These are phyloP conservation scores for Periparus ater DNA, from an alignment of 2,797 vertebrate genomes.

Conservation along the genomic window DNA sequence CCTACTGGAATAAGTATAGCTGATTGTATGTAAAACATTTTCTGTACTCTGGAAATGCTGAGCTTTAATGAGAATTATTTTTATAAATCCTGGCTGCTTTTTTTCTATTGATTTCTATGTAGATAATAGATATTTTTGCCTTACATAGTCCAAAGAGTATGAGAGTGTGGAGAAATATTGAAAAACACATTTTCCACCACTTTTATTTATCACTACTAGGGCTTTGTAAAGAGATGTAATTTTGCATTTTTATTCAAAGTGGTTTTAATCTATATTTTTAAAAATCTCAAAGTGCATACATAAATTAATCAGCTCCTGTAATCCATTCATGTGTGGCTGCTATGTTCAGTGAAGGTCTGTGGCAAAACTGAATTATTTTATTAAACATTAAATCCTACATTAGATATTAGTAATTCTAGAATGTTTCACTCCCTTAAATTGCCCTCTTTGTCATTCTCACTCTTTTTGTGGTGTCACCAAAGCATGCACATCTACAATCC, in stretches of 20 bases:
- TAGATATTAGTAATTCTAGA: background rate
- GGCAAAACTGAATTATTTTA: background rate
- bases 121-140: background rate
- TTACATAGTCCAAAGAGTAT: rapidly evolving
- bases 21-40: background rate
- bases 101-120: background rate
- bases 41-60: background rate
- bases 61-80: background rate
- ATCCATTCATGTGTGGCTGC: background rate
- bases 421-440: background rate
- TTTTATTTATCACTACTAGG: background rate
- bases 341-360: background rate
- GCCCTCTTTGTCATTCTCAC: background rate
- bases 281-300: background rate
- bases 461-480: background rate
- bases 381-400: background rate
- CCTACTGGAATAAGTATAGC: background rate
- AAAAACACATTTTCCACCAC: background rate
- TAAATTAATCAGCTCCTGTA: background rate
- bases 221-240: background rate
- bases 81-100: background rate
- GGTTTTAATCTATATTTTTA: background rate
- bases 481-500: background rate
- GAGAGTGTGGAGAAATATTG: background rate
- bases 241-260: background rate